Evolutionary conservation across 2,888 invertebrate genomes (phyloP).

Genomic region (Cordylochernes scorpioides): DNA sequence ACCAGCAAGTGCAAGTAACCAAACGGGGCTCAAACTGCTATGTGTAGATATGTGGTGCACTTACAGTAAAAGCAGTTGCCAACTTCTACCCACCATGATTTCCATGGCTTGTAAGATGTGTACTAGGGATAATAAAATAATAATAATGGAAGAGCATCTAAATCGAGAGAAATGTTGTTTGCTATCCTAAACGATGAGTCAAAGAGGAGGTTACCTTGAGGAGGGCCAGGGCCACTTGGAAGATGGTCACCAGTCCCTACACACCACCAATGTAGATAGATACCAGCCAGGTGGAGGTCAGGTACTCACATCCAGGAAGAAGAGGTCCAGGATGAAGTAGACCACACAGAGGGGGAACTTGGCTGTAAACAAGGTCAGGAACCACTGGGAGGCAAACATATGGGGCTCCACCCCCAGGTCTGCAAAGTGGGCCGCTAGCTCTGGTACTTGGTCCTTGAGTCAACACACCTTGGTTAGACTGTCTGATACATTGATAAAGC

Average conservation of each 20-base stretch:
- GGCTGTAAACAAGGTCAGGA: constrained; percentile 94
- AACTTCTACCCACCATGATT: no score
- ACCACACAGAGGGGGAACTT: constrained; percentile 58
- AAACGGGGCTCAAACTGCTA: no score
- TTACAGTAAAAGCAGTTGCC: no score
- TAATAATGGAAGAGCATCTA: no score
- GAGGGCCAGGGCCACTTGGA: constrained; percentile 81
- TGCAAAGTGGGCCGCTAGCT: constrained; percentile 26
- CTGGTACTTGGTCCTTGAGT: constrained; percentile 27
- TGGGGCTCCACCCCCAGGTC: constrained; percentile 72
- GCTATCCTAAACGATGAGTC: constrained; percentile 1
- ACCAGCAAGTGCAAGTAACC: no score
- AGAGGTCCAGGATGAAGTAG: constrained; percentile 88
- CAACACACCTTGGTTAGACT: no score
- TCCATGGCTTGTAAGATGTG: no score
- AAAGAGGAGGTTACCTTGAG: constrained; percentile 36
- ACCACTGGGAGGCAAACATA: constrained; percentile 99
- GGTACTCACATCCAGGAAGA: constrained; percentile 33
- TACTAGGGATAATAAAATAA: no score
- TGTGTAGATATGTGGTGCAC: no score
- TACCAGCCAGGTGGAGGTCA: neutral
- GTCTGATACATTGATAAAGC: no score
- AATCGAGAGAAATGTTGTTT: no score
- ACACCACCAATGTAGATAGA: constrained; percentile 23
- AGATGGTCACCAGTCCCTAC: constrained; percentile 77